These are phyloP conservation scores for Dasypolia templi DNA, from an alignment of 2,888 invertebrate species.

Conservation along the genomic window DNA sequence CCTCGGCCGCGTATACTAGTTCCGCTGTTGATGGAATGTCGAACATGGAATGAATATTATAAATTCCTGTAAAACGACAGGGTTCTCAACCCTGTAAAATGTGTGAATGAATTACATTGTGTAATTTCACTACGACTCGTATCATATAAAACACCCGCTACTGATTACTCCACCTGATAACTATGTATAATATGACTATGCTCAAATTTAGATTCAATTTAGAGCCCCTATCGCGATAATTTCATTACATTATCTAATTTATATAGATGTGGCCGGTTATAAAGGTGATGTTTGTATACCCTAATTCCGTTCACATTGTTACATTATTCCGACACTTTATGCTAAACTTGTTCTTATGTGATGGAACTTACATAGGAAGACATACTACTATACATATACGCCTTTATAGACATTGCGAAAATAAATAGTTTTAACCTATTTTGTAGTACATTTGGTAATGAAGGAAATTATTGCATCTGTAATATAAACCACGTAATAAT, in stretches of 20 bases:
- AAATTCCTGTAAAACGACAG: conserved; percentile 82
- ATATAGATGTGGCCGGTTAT: conserved; percentile 85
- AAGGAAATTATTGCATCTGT: conserved; percentile 56
- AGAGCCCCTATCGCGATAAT: conserved; percentile 81
- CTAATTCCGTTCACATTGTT: conserved; percentile 80
- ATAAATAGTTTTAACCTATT: conserved; percentile 58
- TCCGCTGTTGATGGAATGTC: conserved; percentile 72
- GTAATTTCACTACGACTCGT: conserved; percentile 79
- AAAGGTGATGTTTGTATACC: conserved; percentile 81
- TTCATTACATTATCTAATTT: conserved; percentile 80
- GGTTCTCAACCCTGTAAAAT: conserved; percentile 82
- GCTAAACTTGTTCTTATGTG: conserved; percentile 79
- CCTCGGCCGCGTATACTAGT: conserved; percentile 53
- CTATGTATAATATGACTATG: conserved; percentile 78
- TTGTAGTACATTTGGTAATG: conserved; percentile 53
- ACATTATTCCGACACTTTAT: conserved; percentile 75
- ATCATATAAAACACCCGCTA: conserved; percentile 83
- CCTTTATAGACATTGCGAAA: conserved; percentile 78
- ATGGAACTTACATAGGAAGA: conserved; percentile 89
- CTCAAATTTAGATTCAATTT: conserved; percentile 77
- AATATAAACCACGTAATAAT: conserved; percentile 41
- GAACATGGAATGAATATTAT: conserved; percentile 76
- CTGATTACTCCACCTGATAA: conserved; percentile 77
- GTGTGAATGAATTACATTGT: conserved; percentile 71
- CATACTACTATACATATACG: conserved; percentile 86